These are phyloP conservation scores for Axinella damicornis DNA, from an alignment of 37 sponge, comb jelly and placozoan species.

Conservation along the genomic window DNA sequence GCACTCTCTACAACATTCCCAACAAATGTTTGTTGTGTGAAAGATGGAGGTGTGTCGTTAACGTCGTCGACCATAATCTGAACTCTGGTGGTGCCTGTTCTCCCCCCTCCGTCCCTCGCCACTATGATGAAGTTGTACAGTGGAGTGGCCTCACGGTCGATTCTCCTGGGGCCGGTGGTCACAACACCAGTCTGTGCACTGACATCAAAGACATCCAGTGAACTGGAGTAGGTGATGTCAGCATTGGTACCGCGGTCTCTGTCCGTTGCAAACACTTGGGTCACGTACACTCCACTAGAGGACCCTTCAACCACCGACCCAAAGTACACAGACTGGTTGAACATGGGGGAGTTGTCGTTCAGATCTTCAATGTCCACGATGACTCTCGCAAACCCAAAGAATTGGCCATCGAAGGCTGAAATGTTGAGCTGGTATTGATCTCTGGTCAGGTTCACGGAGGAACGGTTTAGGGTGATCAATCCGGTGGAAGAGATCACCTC, in stretches of 20 bases:
- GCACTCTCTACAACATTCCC: constrained; percentile 25
- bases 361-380: constrained; percentile 19
- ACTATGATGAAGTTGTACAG: constrained; percentile 17
- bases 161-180: background rate
- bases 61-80: constrained; percentile 41
- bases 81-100: constrained; percentile 38
- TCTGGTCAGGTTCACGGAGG: background rate
- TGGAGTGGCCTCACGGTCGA: constrained; percentile 58
- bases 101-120: constrained; percentile 64
- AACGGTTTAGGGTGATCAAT: background rate
- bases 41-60: constrained; percentile 64
- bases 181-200: constrained; percentile 48
- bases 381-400: constrained; percentile 47
- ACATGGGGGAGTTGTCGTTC: constrained; percentile 71
- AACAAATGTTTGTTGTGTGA: constrained; percentile 23
- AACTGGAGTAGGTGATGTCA: constrained; percentile 34
- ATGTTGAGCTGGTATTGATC: constrained; percentile 50
- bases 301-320: constrained; percentile 51
- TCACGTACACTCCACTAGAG: constrained; percentile 15
- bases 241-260: constrained; percentile 47
- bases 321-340: constrained; percentile 39
- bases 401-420: constrained; percentile 55
- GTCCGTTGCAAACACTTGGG: constrained; percentile 71
- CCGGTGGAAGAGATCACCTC: constrained; percentile 29
- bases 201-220: constrained; percentile 21